Conservation (phyloP, 2,888 invertebrate species). For the Temnothorax rugatulus region DNA sequence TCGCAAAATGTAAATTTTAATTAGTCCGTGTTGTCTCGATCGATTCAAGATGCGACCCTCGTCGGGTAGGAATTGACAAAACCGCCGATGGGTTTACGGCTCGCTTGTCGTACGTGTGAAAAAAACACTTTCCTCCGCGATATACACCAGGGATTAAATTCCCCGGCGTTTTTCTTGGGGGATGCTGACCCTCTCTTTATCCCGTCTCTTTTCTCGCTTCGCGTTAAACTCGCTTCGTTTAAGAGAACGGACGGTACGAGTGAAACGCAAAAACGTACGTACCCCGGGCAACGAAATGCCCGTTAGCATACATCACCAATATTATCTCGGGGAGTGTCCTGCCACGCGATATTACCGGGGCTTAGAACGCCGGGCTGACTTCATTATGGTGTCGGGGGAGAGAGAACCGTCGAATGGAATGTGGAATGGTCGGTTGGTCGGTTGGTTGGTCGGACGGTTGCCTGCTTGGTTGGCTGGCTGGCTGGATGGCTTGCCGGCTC, state of each 20-base stretch:
- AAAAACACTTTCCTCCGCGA: slow-evolving; percentile 66
- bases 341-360: slow-evolving; percentile 83
- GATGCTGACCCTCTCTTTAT: slow-evolving; percentile 59
- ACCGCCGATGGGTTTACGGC: slow-evolving; percentile 63
- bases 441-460: slow-evolving; percentile 66
- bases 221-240: slow-evolving; percentile 81
- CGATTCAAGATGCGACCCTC: not conserved
- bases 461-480: slow-evolving; percentile 59
- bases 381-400: slow-evolving; percentile 80
- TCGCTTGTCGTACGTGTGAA: slow-evolving; percentile 59
- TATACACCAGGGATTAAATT: slow-evolving; percentile 67
- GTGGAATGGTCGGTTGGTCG: slow-evolving; percentile 81
- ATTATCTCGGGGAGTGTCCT: slow-evolving; percentile 81
- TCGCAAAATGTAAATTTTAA: not conserved
- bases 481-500: slow-evolving; percentile 26
- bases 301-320: slow-evolving; percentile 84
- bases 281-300: slow-evolving; percentile 76
- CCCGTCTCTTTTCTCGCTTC: slow-evolving; percentile 46
- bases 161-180: slow-evolving; percentile 62
- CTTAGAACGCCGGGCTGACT: slow-evolving; percentile 83
- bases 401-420: slow-evolving; percentile 81
- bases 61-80: slow-evolving; percentile 61
- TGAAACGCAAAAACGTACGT: slow-evolving; percentile 72
- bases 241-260: slow-evolving; percentile 64
- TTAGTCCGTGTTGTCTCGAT: not conserved